These are phyloP conservation scores for Pseudomyrmex concolor DNA, from an alignment of 1,140 invertebrate species.

Conservation along the genomic window DNA sequence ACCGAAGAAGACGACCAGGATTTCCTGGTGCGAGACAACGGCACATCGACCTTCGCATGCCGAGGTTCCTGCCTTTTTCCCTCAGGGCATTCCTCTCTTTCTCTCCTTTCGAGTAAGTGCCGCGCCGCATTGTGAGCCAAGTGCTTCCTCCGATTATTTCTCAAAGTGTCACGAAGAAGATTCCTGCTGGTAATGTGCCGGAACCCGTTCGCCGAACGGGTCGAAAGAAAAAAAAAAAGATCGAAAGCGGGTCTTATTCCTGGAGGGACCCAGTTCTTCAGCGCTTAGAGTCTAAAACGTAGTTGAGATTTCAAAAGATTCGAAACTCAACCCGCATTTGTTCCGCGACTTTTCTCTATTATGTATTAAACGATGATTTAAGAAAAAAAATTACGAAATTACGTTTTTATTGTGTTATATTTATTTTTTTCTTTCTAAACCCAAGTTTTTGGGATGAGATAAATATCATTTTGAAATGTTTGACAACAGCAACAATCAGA, in stretches of 20 bases:
- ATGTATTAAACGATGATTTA: no score
- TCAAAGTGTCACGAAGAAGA: slow-evolving; percentile 38
- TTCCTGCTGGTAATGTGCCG: slow-evolving; percentile 39
- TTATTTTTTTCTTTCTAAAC: no score
- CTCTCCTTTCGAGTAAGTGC: slow-evolving; percentile 27
- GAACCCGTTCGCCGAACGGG: background rate
- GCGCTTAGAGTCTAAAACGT: no score
- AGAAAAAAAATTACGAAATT: no score
- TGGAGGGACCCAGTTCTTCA: background rate
- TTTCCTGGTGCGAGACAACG: slow-evolving; percentile 70
- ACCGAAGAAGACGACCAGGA: slow-evolving; percentile 51
- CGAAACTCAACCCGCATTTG: no score
- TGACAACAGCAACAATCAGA: no score
- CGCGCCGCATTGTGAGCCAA: slow-evolving; percentile 19
- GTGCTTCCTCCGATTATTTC: slow-evolving; percentile 44
- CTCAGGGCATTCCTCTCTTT: slow-evolving; percentile 36
- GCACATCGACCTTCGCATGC: slow-evolving; percentile 69
- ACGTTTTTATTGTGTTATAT: no score
- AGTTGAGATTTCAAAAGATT: no score
- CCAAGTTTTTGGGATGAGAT: no score
- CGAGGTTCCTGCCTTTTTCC: slow-evolving; percentile 61
- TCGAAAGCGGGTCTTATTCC: background rate
- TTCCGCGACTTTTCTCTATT: no score
- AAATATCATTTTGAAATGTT: no score
- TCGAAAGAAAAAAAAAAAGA: background rate